Evolutionary conservation across 2,888 invertebrate genomes (phyloP), one percentile per base, ranked within the genome.

Genomic region (Autographa gamma): DNA sequence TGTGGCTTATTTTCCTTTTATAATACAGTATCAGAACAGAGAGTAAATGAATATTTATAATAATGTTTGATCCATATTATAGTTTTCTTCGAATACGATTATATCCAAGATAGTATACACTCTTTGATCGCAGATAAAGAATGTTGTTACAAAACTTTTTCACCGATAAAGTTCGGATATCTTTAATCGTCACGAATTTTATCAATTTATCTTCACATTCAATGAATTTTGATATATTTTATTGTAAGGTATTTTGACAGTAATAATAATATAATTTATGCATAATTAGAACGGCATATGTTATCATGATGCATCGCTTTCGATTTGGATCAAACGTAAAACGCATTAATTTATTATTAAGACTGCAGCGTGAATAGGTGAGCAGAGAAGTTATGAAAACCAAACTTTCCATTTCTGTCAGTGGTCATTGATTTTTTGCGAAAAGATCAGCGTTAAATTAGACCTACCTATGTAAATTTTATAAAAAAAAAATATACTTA

Each of bases 201-300:
- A 78, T 79, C 79, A 59, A 64, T 68, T 69, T 80, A 79, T 80
- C 74, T 77, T 13, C 52, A 52, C 34, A 60, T 70, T 73, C 7
- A 67, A 65, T 48, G 62, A 71, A 71, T 62, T 66, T 63, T 60
- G 66, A 67, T 63, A 71, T 60, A 56, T 56, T 34, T 64, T 19
- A 25, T 25, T 19, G 25, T 25, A 25, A 25, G 54, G 54, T 5
- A 56, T 14, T 56, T 19, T 9, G 9, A 25, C 25, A 19, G 25
- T 56, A 56, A 56, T 56, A 13, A 25, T 25, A 56, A 56, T 25
- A 13, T 56, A 56, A 56, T 25, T 25, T 56, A 56, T 56, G 19
- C 54, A 56, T 19, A 56, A 56, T 56, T 19, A 25, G 19, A 56
- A 11, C 25, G 11, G 54, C 13, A 4, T 8, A 8, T 52, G 9